These are phyloP conservation scores for Zaprionus kolodkinae DNA, from an alignment of 1,140 invertebrate species.

Conservation along the genomic window DNA sequence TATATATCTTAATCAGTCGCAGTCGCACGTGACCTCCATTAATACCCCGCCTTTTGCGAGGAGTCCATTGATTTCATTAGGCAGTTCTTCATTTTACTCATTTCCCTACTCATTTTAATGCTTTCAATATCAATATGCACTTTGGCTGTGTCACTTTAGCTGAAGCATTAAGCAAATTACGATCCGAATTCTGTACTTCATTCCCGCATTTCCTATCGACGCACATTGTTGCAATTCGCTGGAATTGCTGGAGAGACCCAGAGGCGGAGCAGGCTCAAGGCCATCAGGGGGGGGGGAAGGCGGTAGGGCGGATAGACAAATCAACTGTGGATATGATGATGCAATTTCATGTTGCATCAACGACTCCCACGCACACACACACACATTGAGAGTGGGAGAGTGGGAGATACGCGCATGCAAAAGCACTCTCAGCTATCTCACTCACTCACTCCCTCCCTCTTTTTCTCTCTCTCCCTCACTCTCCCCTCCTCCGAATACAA, in stretches of 20 bases:
- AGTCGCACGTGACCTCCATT: constrained; percentile 58
- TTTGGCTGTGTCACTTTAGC: constrained; percentile 50
- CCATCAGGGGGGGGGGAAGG: constrained; percentile 25
- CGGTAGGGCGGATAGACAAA: constrained; percentile 21
- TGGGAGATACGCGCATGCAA: not conserved
- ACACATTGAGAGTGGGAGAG: not conserved
- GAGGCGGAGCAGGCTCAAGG: constrained; percentile 45
- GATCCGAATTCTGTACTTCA: constrained; percentile 26
- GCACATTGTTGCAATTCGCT: constrained; percentile 53
- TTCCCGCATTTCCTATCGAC: not conserved
- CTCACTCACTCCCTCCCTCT: not conserved
- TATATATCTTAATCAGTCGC: constrained; percentile 38
- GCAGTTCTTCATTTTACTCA: constrained; percentile 9
- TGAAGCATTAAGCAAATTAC: constrained; percentile 76
- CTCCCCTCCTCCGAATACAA: constrained; percentile 47
- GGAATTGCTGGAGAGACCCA: not conserved
- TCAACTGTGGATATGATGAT: constrained; percentile 57
- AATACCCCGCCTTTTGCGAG: constrained; percentile 23
- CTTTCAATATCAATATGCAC: constrained; percentile 57
- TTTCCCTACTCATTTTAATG: constrained; percentile 43
- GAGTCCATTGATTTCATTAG: constrained; percentile 53
- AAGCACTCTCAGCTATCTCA: constrained; percentile 39
- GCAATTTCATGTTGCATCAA: constrained; percentile 46
- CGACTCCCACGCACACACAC: constrained; percentile 23
- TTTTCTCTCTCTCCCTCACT: not conserved